Conservation (phyloP, 1,140 invertebrate genomes). For the Melipona quadrifasciata region DNA sequence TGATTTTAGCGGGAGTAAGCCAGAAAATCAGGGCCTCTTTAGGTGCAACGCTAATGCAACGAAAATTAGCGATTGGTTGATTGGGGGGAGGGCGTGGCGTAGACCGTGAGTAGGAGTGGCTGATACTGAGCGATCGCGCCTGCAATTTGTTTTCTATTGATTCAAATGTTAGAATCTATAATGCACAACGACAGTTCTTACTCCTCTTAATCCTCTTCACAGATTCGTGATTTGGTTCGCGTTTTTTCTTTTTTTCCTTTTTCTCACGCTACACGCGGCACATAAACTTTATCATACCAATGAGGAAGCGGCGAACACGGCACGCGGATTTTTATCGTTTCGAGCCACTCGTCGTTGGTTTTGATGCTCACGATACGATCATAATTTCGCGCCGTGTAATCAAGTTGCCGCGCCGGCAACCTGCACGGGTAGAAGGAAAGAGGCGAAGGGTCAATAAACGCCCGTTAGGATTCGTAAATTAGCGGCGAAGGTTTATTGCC, state of each 20-base stretch:
- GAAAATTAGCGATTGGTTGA: too few species aligned
- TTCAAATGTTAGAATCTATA: too few species aligned
- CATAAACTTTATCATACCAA: neutral
- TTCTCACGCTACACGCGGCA: neutral
- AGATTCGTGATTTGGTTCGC: neutral
- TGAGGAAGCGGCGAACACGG: neutral
- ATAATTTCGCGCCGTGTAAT: neutral
- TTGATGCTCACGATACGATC: neutral
- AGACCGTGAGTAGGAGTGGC: too few species aligned
- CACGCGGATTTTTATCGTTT: conserved; percentile 5
- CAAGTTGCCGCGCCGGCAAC: neutral
- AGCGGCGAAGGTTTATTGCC: conserved; percentile 1
- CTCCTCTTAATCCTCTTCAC: neutral
- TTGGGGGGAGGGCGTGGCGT: too few species aligned
- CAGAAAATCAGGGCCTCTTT: too few species aligned
- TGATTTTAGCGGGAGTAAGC: too few species aligned
- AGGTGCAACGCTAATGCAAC: too few species aligned
- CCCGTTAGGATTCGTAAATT: conserved; percentile 6
- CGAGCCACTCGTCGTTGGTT: neutral
- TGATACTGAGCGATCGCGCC: too few species aligned
- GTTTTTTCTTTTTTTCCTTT: too few species aligned
- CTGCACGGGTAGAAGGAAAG: neutral
- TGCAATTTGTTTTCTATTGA: too few species aligned
- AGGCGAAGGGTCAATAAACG: neutral
- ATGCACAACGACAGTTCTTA: too few species aligned